phyloP scores from a whole-genome alignment of 2,888 invertebrate species.

The Empis livida region DNA sequence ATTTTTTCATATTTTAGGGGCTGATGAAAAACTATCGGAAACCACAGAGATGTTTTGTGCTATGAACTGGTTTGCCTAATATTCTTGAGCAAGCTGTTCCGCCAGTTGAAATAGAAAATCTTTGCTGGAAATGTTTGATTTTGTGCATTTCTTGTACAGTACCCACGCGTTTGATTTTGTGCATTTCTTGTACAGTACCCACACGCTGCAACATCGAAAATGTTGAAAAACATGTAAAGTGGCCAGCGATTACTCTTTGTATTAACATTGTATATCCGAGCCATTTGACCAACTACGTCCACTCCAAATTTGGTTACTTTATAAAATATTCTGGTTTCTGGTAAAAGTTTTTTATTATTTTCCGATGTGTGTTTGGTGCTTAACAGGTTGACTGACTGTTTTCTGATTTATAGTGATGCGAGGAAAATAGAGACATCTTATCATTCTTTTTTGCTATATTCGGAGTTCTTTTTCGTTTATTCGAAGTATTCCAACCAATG shows the following conservation, averaged over 20 bases:
- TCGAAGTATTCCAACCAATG: no score
- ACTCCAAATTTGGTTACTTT: neutral
- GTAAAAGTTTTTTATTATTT: no score
- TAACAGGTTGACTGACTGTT: no score
- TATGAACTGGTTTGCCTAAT: neutral
- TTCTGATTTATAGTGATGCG: no score
- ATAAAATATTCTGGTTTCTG: no score
- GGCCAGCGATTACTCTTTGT: no score
- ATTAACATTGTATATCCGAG: neutral
- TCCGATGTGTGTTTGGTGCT: no score
- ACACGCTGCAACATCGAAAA: neutral
- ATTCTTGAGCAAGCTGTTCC: neutral
- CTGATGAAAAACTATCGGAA: neutral
- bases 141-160: neutral
- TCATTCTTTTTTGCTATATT: no score
- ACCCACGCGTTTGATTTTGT: neutral
- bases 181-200: neutral
- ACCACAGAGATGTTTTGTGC: neutral
- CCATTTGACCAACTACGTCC: neutral
- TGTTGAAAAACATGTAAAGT: no score
- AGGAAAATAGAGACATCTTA: no score
- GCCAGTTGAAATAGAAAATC: slow-evolving; percentile 1
- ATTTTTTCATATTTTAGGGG: neutral
- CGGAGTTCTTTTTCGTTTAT: no score
- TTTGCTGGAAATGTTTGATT: neutral